Percentiles rank a stretch among this genome's conserved stretches.
These are phyloP conservation scores for Litocranius walleri DNA, from an alignment of 2,113 vertebrate genomes.

Conservation along the genomic window DNA sequence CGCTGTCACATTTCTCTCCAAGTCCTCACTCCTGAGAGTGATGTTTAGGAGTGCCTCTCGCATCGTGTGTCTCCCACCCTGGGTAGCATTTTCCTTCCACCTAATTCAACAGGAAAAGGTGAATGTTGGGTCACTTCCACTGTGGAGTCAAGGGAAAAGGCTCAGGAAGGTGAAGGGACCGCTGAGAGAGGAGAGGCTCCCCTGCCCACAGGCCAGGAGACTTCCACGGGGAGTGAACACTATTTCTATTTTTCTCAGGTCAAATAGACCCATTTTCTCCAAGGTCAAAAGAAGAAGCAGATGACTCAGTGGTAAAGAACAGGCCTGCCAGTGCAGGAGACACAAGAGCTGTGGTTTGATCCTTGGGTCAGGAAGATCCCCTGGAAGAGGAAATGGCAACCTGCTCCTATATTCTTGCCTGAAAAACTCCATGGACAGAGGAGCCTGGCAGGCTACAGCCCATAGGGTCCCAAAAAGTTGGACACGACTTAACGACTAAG, in stretches of 20 bases:
- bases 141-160: neutral
- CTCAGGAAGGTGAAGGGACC: neutral
- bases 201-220: neutral
- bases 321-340: neutral
- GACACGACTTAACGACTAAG: neutral
- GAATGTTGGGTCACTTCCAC: neutral
- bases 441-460: neutral
- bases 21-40: neutral
- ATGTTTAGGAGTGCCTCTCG: neutral
- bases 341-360: neutral
- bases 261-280: neutral
- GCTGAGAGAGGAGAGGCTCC: neutral
- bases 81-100: too few species aligned
- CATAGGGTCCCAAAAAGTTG: neutral
- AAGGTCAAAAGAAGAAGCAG: neutral
- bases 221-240: fast-evolving
- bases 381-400: neutral
- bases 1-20: neutral
- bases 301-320: neutral
- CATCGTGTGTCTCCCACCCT: neutral
- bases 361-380: neutral
- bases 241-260: neutral
- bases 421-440: neutral
- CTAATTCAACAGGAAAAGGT: neutral
- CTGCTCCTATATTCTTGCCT: neutral